Evolutionary conservation across 2,888 invertebrate genomes (phyloP), one percentile per base, ranked within the genome.

Genomic region (Dryadula phaetusa): DNA sequence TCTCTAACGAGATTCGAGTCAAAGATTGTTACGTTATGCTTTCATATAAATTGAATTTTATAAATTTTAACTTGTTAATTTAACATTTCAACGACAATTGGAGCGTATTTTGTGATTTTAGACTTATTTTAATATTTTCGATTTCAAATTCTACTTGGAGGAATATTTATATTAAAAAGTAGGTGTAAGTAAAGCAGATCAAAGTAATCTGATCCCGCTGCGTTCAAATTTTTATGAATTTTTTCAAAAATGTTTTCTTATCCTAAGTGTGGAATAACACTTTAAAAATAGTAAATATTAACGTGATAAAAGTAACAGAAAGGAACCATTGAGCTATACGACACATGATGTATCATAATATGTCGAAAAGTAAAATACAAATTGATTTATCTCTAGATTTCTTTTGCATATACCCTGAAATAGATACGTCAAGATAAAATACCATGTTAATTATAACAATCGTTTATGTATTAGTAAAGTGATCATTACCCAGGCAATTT

Each of bases 401-500:
- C n/a, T n/a, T n/a, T n/a, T n/a, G n/a, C n/a, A n/a, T n/a, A n/a
- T n/a, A n/a, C n/a, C n/a, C n/a, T n/a, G n/a, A n/a, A n/a, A n/a
- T n/a, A n/a, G n/a, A n/a, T n/a, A n/a, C n/a, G n/a, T 10, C 8
- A 20, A 18, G 12, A 20, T 22, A 47, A 47, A 47, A 47, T n/a
- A n/a, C n/a, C n/a, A n/a, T n/a, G n/a, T n/a, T 40, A 20, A 8
- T n/a, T n/a, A 56, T 40, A 56, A 25, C 16, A 40, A 40, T 56
- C 40, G 25, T 40, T 56, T 2, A 34, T 4, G 8, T 34, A 8
- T 34, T 7, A 34, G 7, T 34, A 34, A 7, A 34, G 8, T 8
- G 8, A 5, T 8, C 40, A 56, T 56, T 40, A 25, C 40, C 40
- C 40, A 40, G 56, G 10, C 56, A 40, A 56, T 56, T 40, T n/a